Base-by-base conservation (phyloP, 2,797 vertebrate species). In the Brachyrhaphis roseni region DNA sequence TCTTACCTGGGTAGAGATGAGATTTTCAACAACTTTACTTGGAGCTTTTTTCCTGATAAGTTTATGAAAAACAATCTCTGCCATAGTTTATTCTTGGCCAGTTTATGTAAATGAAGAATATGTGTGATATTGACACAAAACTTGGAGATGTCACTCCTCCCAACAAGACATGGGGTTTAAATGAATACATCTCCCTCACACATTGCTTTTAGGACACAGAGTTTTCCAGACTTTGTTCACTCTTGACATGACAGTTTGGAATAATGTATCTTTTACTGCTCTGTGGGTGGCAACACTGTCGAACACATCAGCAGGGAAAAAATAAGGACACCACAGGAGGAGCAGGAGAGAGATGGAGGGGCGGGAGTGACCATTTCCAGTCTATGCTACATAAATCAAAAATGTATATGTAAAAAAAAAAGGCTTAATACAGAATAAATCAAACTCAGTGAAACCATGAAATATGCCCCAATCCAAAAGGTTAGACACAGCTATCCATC, bases 221-320 rank as follows among this genome's bases (percentile, higher is more conserved):
- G 8, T 68, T 20, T 11, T 41, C 2, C 66, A 41, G 39, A 43
- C 26, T 70, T n/a, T 68, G 10, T 68, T 70, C 23, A 41, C 39
- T 70, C 66, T 70, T 70, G 36, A n/a, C 64, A 41, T 68, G 64
- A 41, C 20, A 41, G 11, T 43, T 41, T 11, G 12, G 36, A 26
- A 70, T 70, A 41, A 70, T 26, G 39, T 13, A 70, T 70, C 18
- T 70, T 64, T 43, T 70, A 43, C 66, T 43, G 66, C 66, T n/a
- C 66, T 43, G 5, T 70, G 36, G 66, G 36, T 70, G 36, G 36
- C 39, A 26, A 41, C 34, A 66, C 62, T 39, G 34, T 23, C 34
- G 1, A 66, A 66, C 64, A 68, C 20, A 68, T 68, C 64, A 68
- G 36, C 18, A 68, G 36, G 18, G 1, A 23, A 41, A 36, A 23